Evolutionary conservation across 2,113 vertebrate genomes (phyloP).

Genomic region (Eurypyga helias): DNA sequence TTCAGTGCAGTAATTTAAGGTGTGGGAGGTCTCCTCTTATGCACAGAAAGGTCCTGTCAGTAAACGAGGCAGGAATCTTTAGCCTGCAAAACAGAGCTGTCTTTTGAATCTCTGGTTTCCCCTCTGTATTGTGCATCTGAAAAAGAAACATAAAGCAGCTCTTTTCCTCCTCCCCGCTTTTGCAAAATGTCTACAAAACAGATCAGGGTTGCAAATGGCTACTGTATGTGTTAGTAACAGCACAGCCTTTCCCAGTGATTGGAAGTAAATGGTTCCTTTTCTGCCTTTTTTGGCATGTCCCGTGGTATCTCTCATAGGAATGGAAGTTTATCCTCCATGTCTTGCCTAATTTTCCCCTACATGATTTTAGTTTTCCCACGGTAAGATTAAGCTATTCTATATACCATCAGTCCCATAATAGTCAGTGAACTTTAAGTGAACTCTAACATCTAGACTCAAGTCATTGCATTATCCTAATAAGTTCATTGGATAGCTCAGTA

Average conservation of each 20-base stretch:
- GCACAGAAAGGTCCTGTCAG: conserved; percentile 54
- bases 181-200: neutral
- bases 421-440: conserved; percentile 62
- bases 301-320: neutral
- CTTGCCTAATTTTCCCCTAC: conserved; percentile 31
- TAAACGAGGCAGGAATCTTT: neutral
- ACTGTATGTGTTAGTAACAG: neutral
- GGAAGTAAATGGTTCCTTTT: neutral
- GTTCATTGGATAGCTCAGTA: neutral
- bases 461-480: conserved; percentile 9
- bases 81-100: neutral
- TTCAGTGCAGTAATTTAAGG: conserved; percentile 49
- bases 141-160: neutral
- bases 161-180: neutral
- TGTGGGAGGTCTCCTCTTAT: conserved; percentile 58
- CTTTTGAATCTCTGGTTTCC: conserved; percentile 41
- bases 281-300: conserved; percentile 9
- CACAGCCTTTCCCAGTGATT: neutral
- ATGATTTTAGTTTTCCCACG: conserved; percentile 58
- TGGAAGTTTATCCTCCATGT: conserved; percentile 29
- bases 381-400: conserved; percentile 55
- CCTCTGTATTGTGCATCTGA: neutral
- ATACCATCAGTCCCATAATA: conserved; percentile 28
- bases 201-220: neutral
- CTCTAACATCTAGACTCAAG: conserved; percentile 45